Evolutionary conservation across 2,797 vertebrate genomes (phyloP).

Genomic region (Lithobates pipiens): DNA sequence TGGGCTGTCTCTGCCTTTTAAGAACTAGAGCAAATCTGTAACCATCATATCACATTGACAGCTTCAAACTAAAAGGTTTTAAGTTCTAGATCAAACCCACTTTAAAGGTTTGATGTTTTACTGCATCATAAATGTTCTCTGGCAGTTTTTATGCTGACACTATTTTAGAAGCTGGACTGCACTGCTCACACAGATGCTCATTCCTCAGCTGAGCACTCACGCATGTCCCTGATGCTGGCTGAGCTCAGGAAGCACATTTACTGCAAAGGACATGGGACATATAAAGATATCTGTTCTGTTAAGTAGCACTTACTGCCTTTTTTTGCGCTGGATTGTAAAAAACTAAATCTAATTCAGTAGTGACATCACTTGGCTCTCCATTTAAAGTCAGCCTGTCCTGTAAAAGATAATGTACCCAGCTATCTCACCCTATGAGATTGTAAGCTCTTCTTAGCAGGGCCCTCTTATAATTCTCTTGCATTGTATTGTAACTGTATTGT

Average conservation of each 20-base stretch:
- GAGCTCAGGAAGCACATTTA: conserved; percentile 10
- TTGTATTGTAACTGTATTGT: too few species aligned
- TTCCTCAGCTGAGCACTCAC: conserved; percentile 34
- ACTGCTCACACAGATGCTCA: conserved; percentile 12
- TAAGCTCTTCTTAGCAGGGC: too few species aligned
- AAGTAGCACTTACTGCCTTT: neutral
- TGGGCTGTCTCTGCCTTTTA: too few species aligned
- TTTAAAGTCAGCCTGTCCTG: too few species aligned
- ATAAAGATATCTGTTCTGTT: neutral
- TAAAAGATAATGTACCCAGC: too few species aligned
- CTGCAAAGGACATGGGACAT: conserved; percentile 22
- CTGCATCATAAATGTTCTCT: neutral
- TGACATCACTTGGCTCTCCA: too few species aligned
- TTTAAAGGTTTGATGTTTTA: neutral
- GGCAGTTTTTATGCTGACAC: neutral
- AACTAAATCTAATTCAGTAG: neutral
- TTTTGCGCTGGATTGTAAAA: neutral
- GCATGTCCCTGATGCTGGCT: neutral
- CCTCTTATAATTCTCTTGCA: too few species aligned
- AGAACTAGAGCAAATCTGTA: too few species aligned
- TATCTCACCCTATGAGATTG: too few species aligned
- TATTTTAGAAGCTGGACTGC: neutral
- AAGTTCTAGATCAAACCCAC: neutral
- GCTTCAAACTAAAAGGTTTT: neutral
- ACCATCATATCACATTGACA: neutral